These are phyloP conservation scores for Suricata suricatta DNA, from an alignment of 2,113 vertebrate genomes.

Conservation along the genomic window DNA sequence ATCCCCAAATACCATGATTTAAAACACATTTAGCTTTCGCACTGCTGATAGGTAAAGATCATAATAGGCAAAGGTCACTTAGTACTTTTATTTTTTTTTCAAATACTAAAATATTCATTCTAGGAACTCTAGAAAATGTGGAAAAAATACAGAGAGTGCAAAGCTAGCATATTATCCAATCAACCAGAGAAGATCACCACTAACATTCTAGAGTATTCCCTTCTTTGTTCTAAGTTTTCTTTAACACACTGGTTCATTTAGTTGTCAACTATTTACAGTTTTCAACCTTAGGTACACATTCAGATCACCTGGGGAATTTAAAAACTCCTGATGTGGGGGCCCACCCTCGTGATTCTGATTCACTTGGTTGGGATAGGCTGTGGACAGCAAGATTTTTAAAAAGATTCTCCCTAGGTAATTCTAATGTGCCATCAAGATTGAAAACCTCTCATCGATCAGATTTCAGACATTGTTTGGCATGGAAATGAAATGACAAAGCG, in stretches of 20 bases:
- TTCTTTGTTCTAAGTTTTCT: slow-evolving; percentile 26
- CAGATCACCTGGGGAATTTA: neutral
- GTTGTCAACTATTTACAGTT: neutral
- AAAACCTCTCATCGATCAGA: neutral
- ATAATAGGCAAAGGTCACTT: neutral
- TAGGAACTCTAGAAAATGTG: neutral
- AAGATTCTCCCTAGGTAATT: neutral
- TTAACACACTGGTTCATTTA: neutral
- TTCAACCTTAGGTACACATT: neutral
- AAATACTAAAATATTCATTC: neutral
- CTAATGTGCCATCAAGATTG: neutral
- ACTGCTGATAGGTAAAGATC: neutral
- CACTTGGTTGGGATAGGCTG: neutral
- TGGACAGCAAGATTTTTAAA: neutral
- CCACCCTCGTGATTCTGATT: neutral
- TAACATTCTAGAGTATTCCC: neutral
- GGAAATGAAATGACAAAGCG: neutral
- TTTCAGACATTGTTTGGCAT: neutral
- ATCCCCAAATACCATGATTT: neutral
- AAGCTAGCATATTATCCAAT: neutral
- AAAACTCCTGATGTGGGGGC: neutral
- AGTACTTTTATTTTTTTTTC: slow-evolving; percentile 19
- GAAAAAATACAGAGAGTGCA: slow-evolving; percentile 5
- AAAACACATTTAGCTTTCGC: neutral
- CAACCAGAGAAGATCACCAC: neutral